phyloP scores from a whole-genome alignment of 2,113 vertebrate genomes.

The Rhipidura dahli region DNA sequence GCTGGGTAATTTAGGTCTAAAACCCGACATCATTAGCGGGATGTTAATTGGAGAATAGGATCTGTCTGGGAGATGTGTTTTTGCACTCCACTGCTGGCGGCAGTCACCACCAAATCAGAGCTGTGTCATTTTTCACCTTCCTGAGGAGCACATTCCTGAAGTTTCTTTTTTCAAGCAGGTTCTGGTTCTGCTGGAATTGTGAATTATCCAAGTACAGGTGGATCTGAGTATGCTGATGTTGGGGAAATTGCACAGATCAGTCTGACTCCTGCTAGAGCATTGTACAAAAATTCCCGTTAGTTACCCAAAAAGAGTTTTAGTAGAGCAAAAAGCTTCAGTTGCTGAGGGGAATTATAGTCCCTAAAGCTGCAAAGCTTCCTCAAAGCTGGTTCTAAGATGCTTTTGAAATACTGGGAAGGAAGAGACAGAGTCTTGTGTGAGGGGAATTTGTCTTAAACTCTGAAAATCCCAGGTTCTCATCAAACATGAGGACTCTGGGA shows the following conservation, averaged over 20 bases:
- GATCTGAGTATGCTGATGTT: neutral
- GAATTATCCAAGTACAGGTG: rapidly evolving
- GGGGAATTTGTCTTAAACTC: neutral
- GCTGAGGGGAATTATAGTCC: neutral
- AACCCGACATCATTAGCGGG: neutral
- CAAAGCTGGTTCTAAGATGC: neutral
- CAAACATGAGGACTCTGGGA: neutral
- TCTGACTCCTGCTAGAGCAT: neutral
- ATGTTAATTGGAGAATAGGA: neutral
- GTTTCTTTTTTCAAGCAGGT: neutral
- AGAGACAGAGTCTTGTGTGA: neutral
- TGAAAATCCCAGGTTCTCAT: neutral
- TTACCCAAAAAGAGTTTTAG: neutral
- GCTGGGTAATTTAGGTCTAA: neutral
- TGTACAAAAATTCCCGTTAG: neutral
- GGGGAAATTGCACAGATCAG: neutral
- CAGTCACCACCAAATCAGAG: neutral
- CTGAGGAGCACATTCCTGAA: neutral
- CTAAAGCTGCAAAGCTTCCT: neutral
- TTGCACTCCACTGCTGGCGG: neutral
- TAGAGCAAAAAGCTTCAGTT: neutral
- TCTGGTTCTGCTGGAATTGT: neutral
- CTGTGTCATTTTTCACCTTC: neutral
- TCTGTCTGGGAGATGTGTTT: neutral
- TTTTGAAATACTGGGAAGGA: neutral